Evolutionary conservation across 2,888 invertebrate genomes (phyloP).

Genomic region (Villa cingulata): DNA sequence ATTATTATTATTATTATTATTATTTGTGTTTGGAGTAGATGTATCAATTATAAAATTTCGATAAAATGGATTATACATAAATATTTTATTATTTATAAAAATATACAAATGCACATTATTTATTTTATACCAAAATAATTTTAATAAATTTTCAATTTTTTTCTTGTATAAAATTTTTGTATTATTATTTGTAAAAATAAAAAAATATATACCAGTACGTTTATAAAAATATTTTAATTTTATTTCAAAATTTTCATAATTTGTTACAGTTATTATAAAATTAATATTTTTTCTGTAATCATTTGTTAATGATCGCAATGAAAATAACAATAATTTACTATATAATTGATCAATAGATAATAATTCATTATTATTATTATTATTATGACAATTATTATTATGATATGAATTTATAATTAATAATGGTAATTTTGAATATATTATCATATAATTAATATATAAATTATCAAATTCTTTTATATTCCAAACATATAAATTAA

Average conservation of each 20-base stretch:
- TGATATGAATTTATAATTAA: background rate
- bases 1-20: too few species aligned
- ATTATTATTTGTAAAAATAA: background rate
- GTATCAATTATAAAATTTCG: background rate
- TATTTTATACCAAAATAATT: background rate
- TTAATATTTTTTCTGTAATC: background rate
- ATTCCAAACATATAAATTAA: background rate
- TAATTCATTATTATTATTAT: too few species aligned
- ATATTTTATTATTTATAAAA: background rate
- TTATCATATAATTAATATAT: background rate
- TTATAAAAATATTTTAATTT: background rate
- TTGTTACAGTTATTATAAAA: background rate
- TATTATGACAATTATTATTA: background rate
- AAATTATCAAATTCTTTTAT: background rate
- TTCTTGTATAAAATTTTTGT: background rate
- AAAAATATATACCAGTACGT: background rate
- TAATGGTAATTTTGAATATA: background rate
- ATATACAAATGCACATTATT: background rate
- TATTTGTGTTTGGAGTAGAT: too few species aligned
- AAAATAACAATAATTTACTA: too few species aligned
- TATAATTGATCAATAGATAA: too few species aligned
- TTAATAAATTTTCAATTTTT: background rate
- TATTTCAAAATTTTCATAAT: background rate
- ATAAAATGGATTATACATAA: slow-evolving; percentile 1
- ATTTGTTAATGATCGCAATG: too few species aligned